phyloP scores from a whole-genome alignment of 1,140 invertebrate species.

The Pseudomyrmex pallidus region DNA sequence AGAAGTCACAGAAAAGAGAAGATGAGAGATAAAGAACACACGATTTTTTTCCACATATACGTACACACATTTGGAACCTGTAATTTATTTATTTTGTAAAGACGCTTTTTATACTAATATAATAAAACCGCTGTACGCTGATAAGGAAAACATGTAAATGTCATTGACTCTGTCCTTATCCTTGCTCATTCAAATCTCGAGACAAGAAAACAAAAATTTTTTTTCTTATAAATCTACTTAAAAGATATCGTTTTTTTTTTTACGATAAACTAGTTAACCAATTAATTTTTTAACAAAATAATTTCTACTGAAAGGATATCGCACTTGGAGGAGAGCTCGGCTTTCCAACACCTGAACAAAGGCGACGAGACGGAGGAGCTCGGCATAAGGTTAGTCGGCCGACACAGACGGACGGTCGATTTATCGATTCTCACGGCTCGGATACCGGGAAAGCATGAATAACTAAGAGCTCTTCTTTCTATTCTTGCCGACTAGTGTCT shows the following conservation, averaged over 20 bases:
- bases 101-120: slow-evolving; percentile 84
- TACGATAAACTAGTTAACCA: too few relatives aligned
- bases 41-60: slow-evolving; percentile 36
- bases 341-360: not conserved
- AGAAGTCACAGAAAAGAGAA: not conserved
- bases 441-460: slow-evolving; percentile 81
- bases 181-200: not conserved
- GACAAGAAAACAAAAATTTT: not conserved
- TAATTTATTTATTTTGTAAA: slow-evolving; percentile 86
- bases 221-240: slow-evolving; percentile 29
- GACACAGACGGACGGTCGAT: slow-evolving; percentile 75
- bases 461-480: slow-evolving; percentile 81
- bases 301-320: not conserved
- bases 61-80: slow-evolving; percentile 69
- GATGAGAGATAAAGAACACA: not conserved
- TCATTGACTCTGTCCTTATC: not conserved
- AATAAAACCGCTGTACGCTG: slow-evolving; percentile 82
- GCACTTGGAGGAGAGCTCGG: not conserved
- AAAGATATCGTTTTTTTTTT: too few relatives aligned
- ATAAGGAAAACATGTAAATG: slow-evolving; percentile 44
- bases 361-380: slow-evolving; percentile 29
- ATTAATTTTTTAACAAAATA: not conserved
- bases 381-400: slow-evolving; percentile 77
- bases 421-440: slow-evolving; percentile 81
- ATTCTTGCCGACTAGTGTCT: slow-evolving; percentile 72